A percentile compares a stretch with the other conserved stretches of the same genome.
These are phyloP conservation scores for Andrena minutula DNA, from an alignment of 2,888 invertebrate species.

Conservation along the genomic window DNA sequence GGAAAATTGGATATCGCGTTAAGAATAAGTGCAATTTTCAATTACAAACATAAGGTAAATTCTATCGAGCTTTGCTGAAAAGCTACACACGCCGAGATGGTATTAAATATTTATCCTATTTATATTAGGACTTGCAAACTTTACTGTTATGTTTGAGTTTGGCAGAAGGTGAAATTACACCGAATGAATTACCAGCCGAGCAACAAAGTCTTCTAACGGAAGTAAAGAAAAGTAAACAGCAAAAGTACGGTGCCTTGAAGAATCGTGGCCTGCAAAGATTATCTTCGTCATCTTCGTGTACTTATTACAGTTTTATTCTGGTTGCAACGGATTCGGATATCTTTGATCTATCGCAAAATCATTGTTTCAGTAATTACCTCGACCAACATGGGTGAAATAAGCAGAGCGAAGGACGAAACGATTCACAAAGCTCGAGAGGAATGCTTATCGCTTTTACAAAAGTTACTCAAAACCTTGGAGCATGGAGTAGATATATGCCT, in stretches of 20 bases:
- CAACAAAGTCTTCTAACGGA: conserved; percentile 87
- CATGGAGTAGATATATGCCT: conserved; percentile 86
- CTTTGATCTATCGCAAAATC: conserved; percentile 1
- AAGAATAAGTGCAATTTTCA: conserved; percentile 85
- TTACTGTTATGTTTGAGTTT: conserved; percentile 88
- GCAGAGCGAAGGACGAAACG: conserved; percentile 44
- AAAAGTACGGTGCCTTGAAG: conserved; percentile 72
- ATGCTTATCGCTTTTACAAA: conserved; percentile 75
- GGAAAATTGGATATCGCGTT: conserved; percentile 88
- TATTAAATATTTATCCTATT: conserved; percentile 16
- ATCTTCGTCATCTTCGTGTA: conserved; percentile 68
- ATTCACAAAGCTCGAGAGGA: conserved; percentile 74
- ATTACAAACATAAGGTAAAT: conserved; percentile 80
- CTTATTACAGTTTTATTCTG: conserved; percentile 12
- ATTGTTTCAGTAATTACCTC: conserved; percentile 58
- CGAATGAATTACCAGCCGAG: conserved; percentile 88
- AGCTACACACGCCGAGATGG: neutral
- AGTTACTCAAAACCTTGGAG: conserved; percentile 81
- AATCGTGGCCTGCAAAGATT: conserved; percentile 75
- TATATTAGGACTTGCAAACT: conserved; percentile 87
- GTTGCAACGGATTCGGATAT: neutral
- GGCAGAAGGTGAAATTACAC: conserved; percentile 88
- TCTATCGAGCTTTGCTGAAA: conserved; percentile 12
- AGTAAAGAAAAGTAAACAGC: conserved; percentile 66
- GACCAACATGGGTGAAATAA: conserved; percentile 39